phyloP scores from a whole-genome alignment of 2,113 vertebrate genomes.

The Tenrec ecaudatus region DNA sequence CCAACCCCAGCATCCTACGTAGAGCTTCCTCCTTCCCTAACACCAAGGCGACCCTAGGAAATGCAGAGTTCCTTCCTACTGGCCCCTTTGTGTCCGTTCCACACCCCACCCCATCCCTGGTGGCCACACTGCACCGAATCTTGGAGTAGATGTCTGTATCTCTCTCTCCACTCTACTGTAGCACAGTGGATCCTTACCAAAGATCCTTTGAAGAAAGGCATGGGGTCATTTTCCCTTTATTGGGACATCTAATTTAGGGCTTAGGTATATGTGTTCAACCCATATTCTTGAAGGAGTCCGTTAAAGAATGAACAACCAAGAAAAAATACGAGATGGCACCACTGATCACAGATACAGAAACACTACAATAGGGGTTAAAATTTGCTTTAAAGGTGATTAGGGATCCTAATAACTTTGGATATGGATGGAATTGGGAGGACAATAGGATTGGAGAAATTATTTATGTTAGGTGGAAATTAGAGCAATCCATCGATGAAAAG shows the following conservation, averaged over 20 bases:
- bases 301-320: background rate
- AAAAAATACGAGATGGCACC: background rate
- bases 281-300: background rate
- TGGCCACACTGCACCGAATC: background rate
- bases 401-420: background rate
- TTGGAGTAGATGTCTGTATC: background rate
- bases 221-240: no score
- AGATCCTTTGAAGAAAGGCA: background rate
- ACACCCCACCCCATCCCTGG: background rate
- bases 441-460: background rate
- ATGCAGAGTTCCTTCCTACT: background rate
- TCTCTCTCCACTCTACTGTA: background rate
- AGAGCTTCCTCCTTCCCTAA: background rate
- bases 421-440: background rate
- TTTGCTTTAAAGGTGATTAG: background rate
- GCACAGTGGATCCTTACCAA: background rate
- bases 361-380: no score
- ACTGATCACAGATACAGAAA: background rate
- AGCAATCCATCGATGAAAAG: background rate
- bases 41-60: background rate
- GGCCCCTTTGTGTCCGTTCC: rapidly evolving
- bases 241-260: background rate
- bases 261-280: background rate
- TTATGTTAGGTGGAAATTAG: background rate
- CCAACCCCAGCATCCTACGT: background rate